Conservation (phyloP, 2,113 vertebrate genomes). For the Rhineura floridana region DNA sequence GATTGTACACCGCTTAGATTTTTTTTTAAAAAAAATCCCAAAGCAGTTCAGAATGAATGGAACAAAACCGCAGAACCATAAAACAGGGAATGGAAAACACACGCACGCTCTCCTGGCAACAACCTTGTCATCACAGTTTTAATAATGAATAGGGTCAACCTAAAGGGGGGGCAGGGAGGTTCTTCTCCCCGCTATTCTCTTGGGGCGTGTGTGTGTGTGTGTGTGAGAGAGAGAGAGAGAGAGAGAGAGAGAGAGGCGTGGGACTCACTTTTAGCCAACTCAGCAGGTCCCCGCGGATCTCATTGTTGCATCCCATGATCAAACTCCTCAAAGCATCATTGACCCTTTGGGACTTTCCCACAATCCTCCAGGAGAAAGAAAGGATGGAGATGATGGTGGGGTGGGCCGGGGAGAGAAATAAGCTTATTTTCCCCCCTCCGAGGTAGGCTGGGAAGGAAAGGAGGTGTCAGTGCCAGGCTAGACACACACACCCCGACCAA, state of each 20-base stretch:
- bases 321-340: conserved; percentile 2
- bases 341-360: conserved; percentile 18
- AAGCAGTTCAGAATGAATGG: no score
- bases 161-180: no score
- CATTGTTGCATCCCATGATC: not conserved
- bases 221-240: no score
- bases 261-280: not conserved
- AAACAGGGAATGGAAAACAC: no score
- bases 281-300: not conserved
- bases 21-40: no score
- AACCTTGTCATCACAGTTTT: no score
- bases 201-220: not conserved
- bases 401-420: not conserved
- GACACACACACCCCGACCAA: not conserved
- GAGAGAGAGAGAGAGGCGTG: no score
- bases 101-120: no score
- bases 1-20: no score
- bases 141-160: no score
- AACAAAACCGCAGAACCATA: no score
- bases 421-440: not conserved
- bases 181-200: not conserved
- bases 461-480: no score
- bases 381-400: not conserved
- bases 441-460: not conserved
- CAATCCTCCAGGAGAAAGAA: not conserved